These are phyloP conservation scores for Anas flavirostris DNA, from an alignment of 2,797 vertebrate species.

Conservation along the genomic window DNA sequence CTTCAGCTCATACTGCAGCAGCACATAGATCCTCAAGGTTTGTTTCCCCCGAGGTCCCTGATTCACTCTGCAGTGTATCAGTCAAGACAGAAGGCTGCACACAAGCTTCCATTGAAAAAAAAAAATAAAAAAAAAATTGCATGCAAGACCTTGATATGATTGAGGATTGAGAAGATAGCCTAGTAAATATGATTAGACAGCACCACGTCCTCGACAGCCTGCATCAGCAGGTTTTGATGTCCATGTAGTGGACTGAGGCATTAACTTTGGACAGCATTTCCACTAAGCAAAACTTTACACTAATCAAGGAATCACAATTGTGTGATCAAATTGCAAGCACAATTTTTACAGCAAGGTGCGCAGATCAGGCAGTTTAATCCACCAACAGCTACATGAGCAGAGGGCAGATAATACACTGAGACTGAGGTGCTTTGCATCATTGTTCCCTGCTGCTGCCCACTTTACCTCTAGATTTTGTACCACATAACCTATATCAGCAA, in stretches of 20 bases:
- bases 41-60: neutral
- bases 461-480: neutral
- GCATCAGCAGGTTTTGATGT: neutral
- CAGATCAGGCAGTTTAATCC: conserved; percentile 7
- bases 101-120: neutral
- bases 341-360: neutral
- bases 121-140: neutral
- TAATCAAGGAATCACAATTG: neutral
- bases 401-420: neutral
- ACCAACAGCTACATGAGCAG: neutral
- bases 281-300: neutral
- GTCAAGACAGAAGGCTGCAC: neutral
- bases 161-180: conserved; percentile 9
- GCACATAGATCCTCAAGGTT: neutral
- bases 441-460: neutral
- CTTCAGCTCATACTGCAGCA: neutral
- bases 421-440: neutral
- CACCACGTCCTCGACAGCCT: neutral
- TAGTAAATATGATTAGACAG: neutral
- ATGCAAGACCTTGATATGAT: neutral
- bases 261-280: neutral
- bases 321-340: neutral
- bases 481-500: neutral
- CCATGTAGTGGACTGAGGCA: neutral
- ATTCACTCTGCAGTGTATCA: neutral